phyloP scores from a whole-genome alignment of 2,797 vertebrate species.

The Phrynocephalus guinanensis region DNA sequence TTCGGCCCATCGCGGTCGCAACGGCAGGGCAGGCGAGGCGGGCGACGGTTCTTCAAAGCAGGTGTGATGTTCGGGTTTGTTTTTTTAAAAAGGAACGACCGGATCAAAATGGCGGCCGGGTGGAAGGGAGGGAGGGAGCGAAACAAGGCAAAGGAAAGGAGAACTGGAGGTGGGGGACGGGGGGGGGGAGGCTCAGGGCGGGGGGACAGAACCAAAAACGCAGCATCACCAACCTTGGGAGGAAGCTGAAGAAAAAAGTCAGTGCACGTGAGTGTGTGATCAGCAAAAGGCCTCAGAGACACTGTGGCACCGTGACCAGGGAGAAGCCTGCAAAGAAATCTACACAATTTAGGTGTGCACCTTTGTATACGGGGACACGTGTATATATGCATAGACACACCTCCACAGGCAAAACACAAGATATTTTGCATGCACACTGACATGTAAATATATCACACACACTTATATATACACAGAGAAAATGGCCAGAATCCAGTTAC shows the following conservation, averaged over 20 bases:
- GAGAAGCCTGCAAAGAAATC: slow-evolving; percentile 26
- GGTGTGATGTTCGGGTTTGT: no score
- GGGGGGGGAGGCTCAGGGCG: no score
- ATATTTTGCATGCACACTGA: no score
- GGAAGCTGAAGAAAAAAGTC: not conserved
- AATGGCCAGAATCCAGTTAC: no score
- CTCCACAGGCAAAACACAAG: no score
- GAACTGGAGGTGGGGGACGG: not conserved
- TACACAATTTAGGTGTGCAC: not conserved
- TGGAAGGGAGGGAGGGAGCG: not conserved
- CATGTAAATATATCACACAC: no score
- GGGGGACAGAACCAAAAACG: not conserved
- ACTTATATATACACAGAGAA: no score
- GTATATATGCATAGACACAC: not conserved
- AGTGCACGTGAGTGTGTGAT: not conserved
- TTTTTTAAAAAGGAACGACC: not conserved
- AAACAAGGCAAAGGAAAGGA: not conserved
- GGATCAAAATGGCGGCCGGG: not conserved
- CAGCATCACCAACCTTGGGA: slow-evolving; percentile 33
- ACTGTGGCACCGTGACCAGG: not conserved
- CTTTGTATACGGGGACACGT: no score
- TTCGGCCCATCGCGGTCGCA: slow-evolving; percentile 5
- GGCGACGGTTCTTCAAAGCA: slow-evolving; percentile 1
- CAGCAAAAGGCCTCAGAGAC: not conserved
- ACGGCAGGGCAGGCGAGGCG: not conserved